Conservation (phyloP, 2,113 vertebrate species). For the Orthonyx spaldingii region DNA sequence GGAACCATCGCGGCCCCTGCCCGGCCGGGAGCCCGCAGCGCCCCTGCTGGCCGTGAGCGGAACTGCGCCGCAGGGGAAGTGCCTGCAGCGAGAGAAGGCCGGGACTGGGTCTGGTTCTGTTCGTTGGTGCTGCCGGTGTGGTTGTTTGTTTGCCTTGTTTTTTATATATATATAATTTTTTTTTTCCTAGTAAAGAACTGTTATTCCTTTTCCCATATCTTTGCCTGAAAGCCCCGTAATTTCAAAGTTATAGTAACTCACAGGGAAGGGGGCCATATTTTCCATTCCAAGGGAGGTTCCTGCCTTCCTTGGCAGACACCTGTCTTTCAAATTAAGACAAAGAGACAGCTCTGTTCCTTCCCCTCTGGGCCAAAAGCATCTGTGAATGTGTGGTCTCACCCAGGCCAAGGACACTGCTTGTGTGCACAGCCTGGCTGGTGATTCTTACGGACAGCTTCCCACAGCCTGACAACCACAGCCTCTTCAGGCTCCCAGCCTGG, state of each 20-base stretch:
- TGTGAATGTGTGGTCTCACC: fast-evolving
- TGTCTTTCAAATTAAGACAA: background rate
- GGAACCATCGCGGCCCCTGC: too few relatives aligned
- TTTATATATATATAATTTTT: too few relatives aligned
- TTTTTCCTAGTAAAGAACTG: background rate
- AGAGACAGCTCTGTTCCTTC: background rate
- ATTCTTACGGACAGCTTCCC: background rate
- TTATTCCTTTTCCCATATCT: background rate
- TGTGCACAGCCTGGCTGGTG: background rate
- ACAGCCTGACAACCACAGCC: background rate
- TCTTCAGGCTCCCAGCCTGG: fast-evolving
- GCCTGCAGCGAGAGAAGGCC: too few relatives aligned
- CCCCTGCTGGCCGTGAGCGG: too few relatives aligned
- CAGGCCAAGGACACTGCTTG: background rate
- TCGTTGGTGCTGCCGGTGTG: background rate
- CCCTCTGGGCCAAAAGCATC: background rate
- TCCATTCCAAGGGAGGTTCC: background rate
- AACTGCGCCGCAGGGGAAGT: too few relatives aligned
- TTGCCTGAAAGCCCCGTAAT: fast-evolving
- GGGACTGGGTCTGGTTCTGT: background rate
- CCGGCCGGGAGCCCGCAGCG: too few relatives aligned
- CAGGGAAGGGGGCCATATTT: background rate
- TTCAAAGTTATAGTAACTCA: fast-evolving
- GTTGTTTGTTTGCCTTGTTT: background rate
- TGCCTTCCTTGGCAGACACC: background rate